These are phyloP conservation scores for Hetaerina titia DNA, from an alignment of 2,888 invertebrate genomes.

Conservation along the genomic window DNA sequence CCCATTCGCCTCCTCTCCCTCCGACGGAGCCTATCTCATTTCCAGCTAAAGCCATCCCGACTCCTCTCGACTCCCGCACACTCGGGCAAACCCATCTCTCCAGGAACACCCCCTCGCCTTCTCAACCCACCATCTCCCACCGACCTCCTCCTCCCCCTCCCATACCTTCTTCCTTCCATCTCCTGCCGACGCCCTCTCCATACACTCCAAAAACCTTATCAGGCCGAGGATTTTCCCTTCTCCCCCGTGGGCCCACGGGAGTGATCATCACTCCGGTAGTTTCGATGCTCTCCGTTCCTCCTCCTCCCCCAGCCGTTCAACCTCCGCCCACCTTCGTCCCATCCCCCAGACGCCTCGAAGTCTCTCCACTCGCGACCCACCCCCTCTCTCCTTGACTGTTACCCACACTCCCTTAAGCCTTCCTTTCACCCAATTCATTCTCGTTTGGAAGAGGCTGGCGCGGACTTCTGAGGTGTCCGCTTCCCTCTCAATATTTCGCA, in stretches of 20 bases:
- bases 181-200: background rate
- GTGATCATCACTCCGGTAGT: background rate
- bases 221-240: slow-evolving; percentile 42
- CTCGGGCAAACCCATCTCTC: background rate
- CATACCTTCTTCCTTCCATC: background rate
- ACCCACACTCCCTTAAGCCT: background rate
- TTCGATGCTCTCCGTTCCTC: background rate
- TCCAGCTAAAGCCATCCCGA: slow-evolving; percentile 43
- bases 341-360: background rate
- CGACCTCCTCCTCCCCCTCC: background rate
- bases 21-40: slow-evolving; percentile 27
- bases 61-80: background rate
- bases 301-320: background rate
- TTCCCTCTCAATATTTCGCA: background rate
- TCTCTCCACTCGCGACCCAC: too few relatives aligned
- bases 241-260: background rate
- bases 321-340: background rate
- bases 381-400: too few relatives aligned
- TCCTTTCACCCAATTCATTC: background rate
- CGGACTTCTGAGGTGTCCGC: background rate
- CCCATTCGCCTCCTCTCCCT: background rate
- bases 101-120: background rate
- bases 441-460: background rate
- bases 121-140: background rate
- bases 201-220: slow-evolving; percentile 55